Evolutionary conservation across 2,888 invertebrate species (phyloP), one percentile per base, ranked within the genome.

Genomic region (Aporophyla nigra): DNA sequence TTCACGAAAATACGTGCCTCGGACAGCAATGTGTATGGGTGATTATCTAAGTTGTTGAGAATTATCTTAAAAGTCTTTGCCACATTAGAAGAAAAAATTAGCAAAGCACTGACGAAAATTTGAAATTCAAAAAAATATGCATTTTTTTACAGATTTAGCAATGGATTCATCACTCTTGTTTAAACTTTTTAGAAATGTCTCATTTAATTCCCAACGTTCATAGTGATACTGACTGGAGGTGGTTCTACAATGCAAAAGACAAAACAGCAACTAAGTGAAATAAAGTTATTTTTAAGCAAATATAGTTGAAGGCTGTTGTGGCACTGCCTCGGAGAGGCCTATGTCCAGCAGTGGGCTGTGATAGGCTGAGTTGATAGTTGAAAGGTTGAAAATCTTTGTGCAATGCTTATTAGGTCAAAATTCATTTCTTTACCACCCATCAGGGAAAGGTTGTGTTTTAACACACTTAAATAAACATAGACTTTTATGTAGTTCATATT

Each of bases 211-310:
- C 21, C 24, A 40, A 46, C 58, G 74, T 74, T 73, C 7, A 49
- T 46, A 74, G 40, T 12, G 21, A 40, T 58, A 58, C 4, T 24
- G 16, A 58, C 5, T 54, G 2, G 0, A 73, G 12, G n/a, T 14
- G 27, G 27, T 72, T 71, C 16, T 43, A 56, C 16, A 54, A 53
- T 46, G 33, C 43, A 79, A 33, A n/a, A 56, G 24, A 49, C 14
- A n/a, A 70, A 53, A 33, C 9, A 71, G 49, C 16, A 71, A 51
- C 27, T 70, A 73, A 40, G 43, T 14, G 21, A 80, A 51, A 43
- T 51, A 46, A 53, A 43, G 14, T 58, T 58, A 78, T 51, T 70
- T 51, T n/a, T 10, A 58, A 58, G 27, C 19, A 77, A 63, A 33
- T 16, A 33, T 49, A n/a, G 9, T 51, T 70, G 40, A 19, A 70